Evolutionary conservation across 2,888 invertebrate genomes (phyloP).

Genomic region (Blastobasis lacticolella): DNA sequence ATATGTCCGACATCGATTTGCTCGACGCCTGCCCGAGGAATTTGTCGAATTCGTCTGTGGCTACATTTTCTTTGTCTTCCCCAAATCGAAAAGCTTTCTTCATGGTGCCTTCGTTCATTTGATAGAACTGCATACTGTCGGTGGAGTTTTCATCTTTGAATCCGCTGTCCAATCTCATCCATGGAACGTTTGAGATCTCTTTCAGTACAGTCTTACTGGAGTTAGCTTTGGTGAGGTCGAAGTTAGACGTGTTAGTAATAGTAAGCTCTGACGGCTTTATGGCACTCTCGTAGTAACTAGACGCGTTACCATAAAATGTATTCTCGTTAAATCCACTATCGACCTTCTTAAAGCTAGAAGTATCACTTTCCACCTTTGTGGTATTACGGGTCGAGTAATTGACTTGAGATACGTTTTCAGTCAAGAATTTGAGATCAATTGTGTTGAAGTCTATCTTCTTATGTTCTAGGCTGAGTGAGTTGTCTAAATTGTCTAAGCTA

Average conservation of each 20-base stretch:
- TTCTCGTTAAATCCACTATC: slow-evolving; percentile 66
- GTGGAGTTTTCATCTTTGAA: slow-evolving; percentile 63
- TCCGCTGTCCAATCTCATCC: slow-evolving; percentile 66
- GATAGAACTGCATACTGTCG: slow-evolving; percentile 54
- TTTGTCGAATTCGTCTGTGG: slow-evolving; percentile 39
- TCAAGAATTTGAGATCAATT: slow-evolving; percentile 66
- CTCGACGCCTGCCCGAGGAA: slow-evolving; percentile 36
- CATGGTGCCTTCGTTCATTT: slow-evolving; percentile 25
- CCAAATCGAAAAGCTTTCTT: slow-evolving; percentile 41
- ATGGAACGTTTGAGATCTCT: slow-evolving; percentile 61
- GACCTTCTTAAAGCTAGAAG: slow-evolving; percentile 52
- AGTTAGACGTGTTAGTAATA: slow-evolving; percentile 37
- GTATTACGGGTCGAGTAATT: slow-evolving; percentile 32
- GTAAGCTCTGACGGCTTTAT: slow-evolving; percentile 68
- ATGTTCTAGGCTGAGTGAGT: slow-evolving; percentile 49
- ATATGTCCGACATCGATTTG: slow-evolving; percentile 61
- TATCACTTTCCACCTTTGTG: slow-evolving; percentile 37
- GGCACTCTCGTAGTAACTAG: slow-evolving; percentile 68
- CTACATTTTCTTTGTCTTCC: slow-evolving; percentile 53
- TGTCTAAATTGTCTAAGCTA: slow-evolving; percentile 52
- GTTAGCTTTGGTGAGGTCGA: slow-evolving; percentile 17
- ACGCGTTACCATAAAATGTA: slow-evolving; percentile 55
- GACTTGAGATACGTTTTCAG: slow-evolving; percentile 51
- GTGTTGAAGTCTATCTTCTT: slow-evolving; percentile 63
- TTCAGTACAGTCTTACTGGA: slow-evolving; percentile 43